phyloP scores from a whole-genome alignment of 2,888 invertebrate species.

The Tridacna gigas region DNA sequence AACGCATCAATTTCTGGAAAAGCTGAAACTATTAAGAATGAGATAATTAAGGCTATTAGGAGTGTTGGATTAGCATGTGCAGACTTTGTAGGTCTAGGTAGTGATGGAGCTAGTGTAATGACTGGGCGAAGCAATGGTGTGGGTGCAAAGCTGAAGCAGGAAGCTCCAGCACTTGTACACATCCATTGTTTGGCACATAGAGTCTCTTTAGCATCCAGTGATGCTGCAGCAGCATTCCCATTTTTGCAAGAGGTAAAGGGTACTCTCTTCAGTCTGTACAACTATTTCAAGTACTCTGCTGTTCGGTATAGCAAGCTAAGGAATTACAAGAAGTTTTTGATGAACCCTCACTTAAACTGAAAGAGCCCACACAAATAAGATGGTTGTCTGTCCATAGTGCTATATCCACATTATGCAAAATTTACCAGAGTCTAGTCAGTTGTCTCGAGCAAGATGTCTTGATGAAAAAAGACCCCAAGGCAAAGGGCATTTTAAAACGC shows the following conservation, averaged over 20 bases:
- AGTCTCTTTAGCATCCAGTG: slow-evolving; percentile 27
- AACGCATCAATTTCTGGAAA: slow-evolving; percentile 19
- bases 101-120: slow-evolving; percentile 37
- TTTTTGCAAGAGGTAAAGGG: slow-evolving; percentile 15
- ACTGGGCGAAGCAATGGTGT: slow-evolving; percentile 15
- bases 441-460: slow-evolving; percentile 4
- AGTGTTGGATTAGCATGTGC: slow-evolving; percentile 8
- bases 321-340: neutral
- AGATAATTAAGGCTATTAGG: neutral
- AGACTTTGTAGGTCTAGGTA: slow-evolving; percentile 32
- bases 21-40: neutral
- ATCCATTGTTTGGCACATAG: slow-evolving; percentile 39
- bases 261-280: slow-evolving; percentile 15
- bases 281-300: slow-evolving; percentile 2
- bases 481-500: too few species aligned
- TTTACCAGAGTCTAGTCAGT: neutral
- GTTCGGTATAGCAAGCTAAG: slow-evolving; percentile 6
- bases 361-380: slow-evolving; percentile 17
- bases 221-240: slow-evolving; percentile 32
- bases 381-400: slow-evolving; percentile 13
- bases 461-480: slow-evolving; percentile 5
- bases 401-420: neutral
- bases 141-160: slow-evolving; percentile 15
- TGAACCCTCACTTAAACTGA: slow-evolving; percentile 7
- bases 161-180: slow-evolving; percentile 28